These are phyloP conservation scores for Augiades crinisus DNA, from an alignment of 2,888 invertebrate genomes.

Conservation along the genomic window DNA sequence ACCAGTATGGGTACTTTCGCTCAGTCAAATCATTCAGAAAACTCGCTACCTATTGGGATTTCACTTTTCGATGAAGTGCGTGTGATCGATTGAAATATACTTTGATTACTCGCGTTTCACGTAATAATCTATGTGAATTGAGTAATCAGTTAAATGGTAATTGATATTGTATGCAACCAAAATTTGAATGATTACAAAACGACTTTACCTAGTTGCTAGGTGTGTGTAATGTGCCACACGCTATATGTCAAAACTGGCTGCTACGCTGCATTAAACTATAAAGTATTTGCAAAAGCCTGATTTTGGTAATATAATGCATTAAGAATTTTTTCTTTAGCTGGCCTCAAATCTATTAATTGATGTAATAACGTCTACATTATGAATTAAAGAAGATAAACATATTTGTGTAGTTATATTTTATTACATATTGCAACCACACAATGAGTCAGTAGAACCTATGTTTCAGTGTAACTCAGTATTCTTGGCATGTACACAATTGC, in stretches of 20 bases:
- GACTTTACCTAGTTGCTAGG: constrained; percentile 23
- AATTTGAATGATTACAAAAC: constrained; percentile 33
- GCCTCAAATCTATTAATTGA: too few relatives aligned
- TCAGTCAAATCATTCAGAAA: constrained; percentile 57
- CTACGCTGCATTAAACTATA: constrained; percentile 6
- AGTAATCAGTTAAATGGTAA: constrained; percentile 32
- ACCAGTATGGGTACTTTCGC: constrained; percentile 78
- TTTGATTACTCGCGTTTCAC: constrained; percentile 12
- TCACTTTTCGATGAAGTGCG: constrained; percentile 63
- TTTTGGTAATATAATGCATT: background rate
- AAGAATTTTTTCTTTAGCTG: too few relatives aligned
- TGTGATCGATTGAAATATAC: constrained; percentile 29
- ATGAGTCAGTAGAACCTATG: background rate
- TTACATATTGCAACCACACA: background rate
- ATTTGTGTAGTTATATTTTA: background rate
- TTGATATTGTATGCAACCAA: constrained; percentile 34
- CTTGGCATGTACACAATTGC: constrained; percentile 48
- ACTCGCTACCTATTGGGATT: constrained; percentile 60
- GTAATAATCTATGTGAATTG: constrained; percentile 28
- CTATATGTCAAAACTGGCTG: constrained; percentile 16
- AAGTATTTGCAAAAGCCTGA: background rate
- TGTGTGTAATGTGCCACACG: constrained; percentile 19
- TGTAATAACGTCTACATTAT: too few relatives aligned
- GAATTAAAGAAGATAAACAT: too few relatives aligned
- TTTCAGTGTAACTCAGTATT: constrained; percentile 4